These are phyloP conservation scores for Plusia festucae DNA, from an alignment of 2,888 invertebrate species.

Conservation along the genomic window DNA sequence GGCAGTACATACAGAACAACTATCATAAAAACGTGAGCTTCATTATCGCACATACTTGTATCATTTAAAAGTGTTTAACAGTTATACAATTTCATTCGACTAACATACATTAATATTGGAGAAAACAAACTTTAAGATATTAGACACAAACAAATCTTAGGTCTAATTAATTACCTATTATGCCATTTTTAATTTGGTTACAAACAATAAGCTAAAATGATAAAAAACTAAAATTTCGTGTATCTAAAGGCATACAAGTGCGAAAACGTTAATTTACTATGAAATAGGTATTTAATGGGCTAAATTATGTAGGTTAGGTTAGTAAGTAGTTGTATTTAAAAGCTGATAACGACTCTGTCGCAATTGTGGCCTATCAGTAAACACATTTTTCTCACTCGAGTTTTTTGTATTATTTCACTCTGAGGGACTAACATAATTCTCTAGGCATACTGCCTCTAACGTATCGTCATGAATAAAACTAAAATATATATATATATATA, in stretches of 20 bases:
- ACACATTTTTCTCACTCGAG: neutral
- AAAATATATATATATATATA: neutral
- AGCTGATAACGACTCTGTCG: constrained; percentile 1
- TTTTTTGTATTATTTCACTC: neutral
- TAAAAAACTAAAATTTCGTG: neutral
- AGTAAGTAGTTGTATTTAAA: neutral
- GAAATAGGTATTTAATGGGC: constrained; percentile 5
- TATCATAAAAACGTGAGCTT: constrained; percentile 38
- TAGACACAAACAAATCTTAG: constrained; percentile 28
- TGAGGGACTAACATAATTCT: constrained; percentile 4
- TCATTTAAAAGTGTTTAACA: constrained; percentile 5
- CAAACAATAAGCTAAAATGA: constrained; percentile 11
- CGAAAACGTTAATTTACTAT: constrained; percentile 14
- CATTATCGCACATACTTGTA: constrained; percentile 1
- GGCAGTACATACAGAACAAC: constrained; percentile 66
- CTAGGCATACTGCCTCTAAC: neutral
- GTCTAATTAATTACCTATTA: constrained; percentile 38
- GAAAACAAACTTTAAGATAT: constrained; percentile 14
- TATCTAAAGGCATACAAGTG: neutral
- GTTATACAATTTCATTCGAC: constrained; percentile 23
- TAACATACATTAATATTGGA: constrained; percentile 6
- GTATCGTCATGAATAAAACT: neutral
- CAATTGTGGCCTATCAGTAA: neutral
- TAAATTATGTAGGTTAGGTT: constrained; percentile 1
- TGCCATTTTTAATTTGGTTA: constrained; percentile 39